Conservation (phyloP, 2,113 vertebrate species). For the Pantherophis guttatus region DNA sequence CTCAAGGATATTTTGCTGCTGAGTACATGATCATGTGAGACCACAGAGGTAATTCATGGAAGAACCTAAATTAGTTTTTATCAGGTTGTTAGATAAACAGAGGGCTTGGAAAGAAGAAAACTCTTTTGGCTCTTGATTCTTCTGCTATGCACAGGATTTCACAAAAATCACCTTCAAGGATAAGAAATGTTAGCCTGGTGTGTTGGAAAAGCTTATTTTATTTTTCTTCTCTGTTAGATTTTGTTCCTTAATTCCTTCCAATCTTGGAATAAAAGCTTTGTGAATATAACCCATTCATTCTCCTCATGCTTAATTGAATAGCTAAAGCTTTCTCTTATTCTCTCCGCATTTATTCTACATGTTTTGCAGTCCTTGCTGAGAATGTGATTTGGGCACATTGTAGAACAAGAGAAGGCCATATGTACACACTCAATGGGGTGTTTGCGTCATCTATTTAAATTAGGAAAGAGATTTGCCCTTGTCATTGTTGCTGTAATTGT, state of each 20-base stretch:
- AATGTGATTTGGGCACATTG: not conserved
- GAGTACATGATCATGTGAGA: not conserved
- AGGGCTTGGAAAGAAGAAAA: not conserved
- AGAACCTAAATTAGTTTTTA: not conserved
- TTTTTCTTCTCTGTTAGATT: not conserved
- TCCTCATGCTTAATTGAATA: not conserved
- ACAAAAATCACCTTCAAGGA: not conserved
- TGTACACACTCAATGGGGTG: not conserved
- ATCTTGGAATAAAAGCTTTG: not conserved
- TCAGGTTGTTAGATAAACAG: not conserved
- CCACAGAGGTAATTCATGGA: not conserved
- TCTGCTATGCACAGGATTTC: not conserved
- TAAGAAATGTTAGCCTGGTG: not conserved
- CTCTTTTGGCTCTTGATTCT: not conserved
- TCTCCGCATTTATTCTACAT: not conserved
- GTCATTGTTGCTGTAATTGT: conserved; percentile 3
- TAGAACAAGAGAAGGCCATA: conserved; percentile 3
- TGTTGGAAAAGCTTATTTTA: not conserved
- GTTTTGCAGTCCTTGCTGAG: not conserved
- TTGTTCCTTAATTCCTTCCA: not conserved
- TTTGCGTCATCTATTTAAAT: not conserved
- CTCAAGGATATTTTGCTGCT: not conserved
- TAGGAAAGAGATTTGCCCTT: conserved; percentile 27
- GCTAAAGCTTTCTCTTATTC: not conserved
- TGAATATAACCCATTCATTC: accelerated